These are phyloP conservation scores for Calliopum simillimum DNA, from an alignment of 2,888 invertebrate genomes.

Conservation along the genomic window DNA sequence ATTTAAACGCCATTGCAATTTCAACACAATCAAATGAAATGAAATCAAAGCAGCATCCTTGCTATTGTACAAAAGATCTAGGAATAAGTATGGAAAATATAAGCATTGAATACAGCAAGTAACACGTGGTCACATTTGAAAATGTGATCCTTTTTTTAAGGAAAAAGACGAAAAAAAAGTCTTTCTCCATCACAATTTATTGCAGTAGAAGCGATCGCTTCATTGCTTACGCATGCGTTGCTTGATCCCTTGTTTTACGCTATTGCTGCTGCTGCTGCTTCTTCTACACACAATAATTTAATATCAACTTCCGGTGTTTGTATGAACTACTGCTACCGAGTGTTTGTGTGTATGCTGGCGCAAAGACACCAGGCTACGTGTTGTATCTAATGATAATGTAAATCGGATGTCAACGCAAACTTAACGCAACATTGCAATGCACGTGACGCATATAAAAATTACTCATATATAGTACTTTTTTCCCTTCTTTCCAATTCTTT, in stretches of 20 bases:
- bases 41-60: no score
- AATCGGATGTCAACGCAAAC: conserved; percentile 63
- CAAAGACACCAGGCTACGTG: no score
- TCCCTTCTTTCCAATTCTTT: not conserved
- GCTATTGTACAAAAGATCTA: not conserved
- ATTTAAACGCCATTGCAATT: no score
- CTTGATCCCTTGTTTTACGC: not conserved
- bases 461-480: not conserved
- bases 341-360: conserved; percentile 6
- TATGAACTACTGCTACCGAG: not conserved
- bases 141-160: not conserved
- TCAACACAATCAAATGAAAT: no score
- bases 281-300: conserved; percentile 33
- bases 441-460: conserved; percentile 61
- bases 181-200: not conserved
- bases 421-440: conserved; percentile 43
- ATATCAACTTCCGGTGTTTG: conserved; percentile 21
- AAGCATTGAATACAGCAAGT: not conserved
- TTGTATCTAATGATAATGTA: conserved; percentile 57
- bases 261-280: conserved; percentile 3
- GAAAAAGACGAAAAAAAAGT: not conserved
- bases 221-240: conserved; percentile 1
- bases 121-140: conserved; percentile 31
- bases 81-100: not conserved
- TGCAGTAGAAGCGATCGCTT: not conserved